Base-by-base conservation (phyloP, 1,140 invertebrate genomes). In the Drosophila orosa region DNA sequence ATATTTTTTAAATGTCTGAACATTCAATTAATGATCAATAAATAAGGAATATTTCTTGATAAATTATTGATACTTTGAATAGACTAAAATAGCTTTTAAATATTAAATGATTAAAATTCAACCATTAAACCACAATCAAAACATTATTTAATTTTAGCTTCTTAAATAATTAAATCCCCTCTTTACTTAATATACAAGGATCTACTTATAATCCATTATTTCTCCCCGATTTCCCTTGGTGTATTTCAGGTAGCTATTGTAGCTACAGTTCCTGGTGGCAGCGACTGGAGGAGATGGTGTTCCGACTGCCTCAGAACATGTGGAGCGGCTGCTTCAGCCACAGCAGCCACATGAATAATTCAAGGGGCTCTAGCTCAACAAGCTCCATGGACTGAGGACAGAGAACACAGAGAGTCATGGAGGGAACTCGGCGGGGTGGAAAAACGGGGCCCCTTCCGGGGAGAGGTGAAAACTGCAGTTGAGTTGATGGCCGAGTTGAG, bases 271-370 rank as follows among this genome's bases (percentile, higher is more conserved):
- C 12, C 27, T 19, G 17, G 13, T 33, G 59, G 7, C 40, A 35
- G 6, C 44, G 66, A 27, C 25, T 12, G 33, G 5, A 9, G 31
- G 19, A 60, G 19, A 25, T 27, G 37, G 10, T 42, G 48, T 35
- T 42, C 48, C 61, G 31, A 42, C 33, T 50, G 42, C 52, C 57
- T 63, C 27, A 33, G 42, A 71, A 42, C 40, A 37, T 50, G 59
- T 17, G 42, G 29, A 62, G 48, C 50, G 12, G 8, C 40, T 47
- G 48, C 67, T 25, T 33, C 52, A 71, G 66, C 65, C 67, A 69
- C 40, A 71, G 56, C 69, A 74, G 59, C 72, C 72, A 74, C 71
- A 74, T 74, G 71, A 74, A 74, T 74, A 74, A 74, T 74, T 74
- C 72, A 74, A 74, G 69, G 58, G 57, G 40, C 40, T 57, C 65